Base-by-base conservation (phyloP, 2,113 vertebrate species). In the Collichthys lucidus region DNA sequence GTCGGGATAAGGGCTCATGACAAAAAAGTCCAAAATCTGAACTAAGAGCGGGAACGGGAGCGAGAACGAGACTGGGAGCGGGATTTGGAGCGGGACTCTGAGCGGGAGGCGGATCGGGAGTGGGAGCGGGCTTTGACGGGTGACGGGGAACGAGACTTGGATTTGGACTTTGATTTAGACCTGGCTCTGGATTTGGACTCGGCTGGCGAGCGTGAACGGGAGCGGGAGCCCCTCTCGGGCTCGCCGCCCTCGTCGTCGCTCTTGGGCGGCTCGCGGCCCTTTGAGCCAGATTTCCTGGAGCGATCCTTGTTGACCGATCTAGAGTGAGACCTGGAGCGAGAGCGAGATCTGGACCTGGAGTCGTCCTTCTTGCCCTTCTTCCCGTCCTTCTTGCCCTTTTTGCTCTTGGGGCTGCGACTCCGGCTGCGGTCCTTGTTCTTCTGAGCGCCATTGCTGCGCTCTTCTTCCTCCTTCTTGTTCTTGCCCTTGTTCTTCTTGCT, bases 341-440 rank as follows among this genome's bases (percentile, higher is more conserved):
- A 97, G n/a, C 85, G 85, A 11, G 94, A 94, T 1, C 86, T 61
- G 63, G 95, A 96, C 42, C 92, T 88, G 59, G 96, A 92, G 0
- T 86, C 88, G 0, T 86, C 94, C 56, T 97, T 96, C 0, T 90
- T 93, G 65, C 85, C 85, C 91, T 94, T 96, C 94, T 96, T 98
- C 35, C 91, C 96, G 20, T 96, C 97, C 85, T 96, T 96, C 92
- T 95, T 96, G 85, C 86, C 73, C 47, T 94, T 97, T 92, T 96
- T 96, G 87, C 95, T 97, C 46, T 95, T 93, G 77, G 96, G 97
- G 93, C 96, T 95, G 82, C 90, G 91, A 55, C 95, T 97, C 56
- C 94, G 92, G 87, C 95, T 96, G 50, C 88, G 86, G 20, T 94
- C 94, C 53, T 96, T 94, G 61, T 95, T 94, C 59, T 96, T 91